A percentile compares a stretch with the other conserved stretches of the same genome.
Conservation (phyloP, 2,113 vertebrate species). For the Grus americana region DNA sequence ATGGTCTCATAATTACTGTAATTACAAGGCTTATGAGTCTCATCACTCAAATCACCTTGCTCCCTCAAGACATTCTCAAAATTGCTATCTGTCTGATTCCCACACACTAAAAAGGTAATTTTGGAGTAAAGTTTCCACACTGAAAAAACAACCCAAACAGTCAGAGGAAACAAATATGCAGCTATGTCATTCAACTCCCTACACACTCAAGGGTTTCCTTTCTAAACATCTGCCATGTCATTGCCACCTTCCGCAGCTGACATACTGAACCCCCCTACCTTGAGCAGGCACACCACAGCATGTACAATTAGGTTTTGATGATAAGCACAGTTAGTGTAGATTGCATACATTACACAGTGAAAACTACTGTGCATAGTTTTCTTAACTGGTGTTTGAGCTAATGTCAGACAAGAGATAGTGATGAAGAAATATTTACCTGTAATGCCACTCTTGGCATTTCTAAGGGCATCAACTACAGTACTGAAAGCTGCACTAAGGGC, state of each 20-base stretch:
- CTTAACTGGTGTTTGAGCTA: not conserved
- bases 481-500: not conserved
- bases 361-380: not conserved
- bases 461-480: no score
- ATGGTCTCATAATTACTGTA: constrained; percentile 67
- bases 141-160: not conserved
- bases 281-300: not conserved
- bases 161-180: not conserved
- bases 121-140: not conserved
- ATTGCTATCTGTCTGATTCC: constrained; percentile 60
- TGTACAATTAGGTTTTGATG: not conserved
- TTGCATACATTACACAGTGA: not conserved
- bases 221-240: not conserved
- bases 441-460: not conserved
- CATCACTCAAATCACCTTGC: constrained; percentile 55
- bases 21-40: constrained; percentile 67
- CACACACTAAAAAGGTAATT: constrained; percentile 34
- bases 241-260: not conserved
- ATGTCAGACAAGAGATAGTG: not conserved
- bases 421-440: not conserved
- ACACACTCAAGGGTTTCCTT: not conserved
- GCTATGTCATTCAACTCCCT: not conserved
- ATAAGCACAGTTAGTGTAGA: not conserved
- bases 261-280: not conserved
- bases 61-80: constrained; percentile 66